Conservation (phyloP, 2,888 invertebrate genomes). For the Andricus curvator region DNA sequence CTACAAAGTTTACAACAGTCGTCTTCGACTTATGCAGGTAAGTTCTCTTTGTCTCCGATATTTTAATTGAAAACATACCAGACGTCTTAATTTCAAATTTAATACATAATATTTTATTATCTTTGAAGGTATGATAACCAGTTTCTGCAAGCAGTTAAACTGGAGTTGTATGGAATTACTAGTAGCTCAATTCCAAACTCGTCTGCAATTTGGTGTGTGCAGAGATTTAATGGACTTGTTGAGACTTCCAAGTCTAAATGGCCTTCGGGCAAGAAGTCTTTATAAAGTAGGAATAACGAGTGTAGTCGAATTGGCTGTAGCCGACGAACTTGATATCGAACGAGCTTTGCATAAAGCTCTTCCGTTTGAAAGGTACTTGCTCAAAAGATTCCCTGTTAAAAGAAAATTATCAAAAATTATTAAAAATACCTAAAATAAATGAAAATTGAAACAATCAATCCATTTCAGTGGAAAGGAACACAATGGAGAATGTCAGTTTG, state of each 20-base stretch:
- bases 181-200: conserved; percentile 94
- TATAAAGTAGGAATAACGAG: conserved; percentile 90
- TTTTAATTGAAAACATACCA: conserved; percentile 1
- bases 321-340: conserved; percentile 85
- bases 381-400: neutral
- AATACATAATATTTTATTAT: conserved; percentile 42
- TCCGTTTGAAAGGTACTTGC: conserved; percentile 87
- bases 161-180: conserved; percentile 95
- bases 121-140: conserved; percentile 92
- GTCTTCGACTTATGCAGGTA: conserved; percentile 96
- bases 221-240: conserved; percentile 95
- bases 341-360: conserved; percentile 87
- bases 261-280: conserved; percentile 90
- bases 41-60: conserved; percentile 38
- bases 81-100: too few relatives aligned
- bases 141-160: conserved; percentile 95
- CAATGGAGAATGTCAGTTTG: conserved; percentile 83
- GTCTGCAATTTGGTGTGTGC: conserved; percentile 96
- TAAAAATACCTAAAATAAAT: neutral
- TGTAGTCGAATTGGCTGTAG: conserved; percentile 88
- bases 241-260: conserved; percentile 90
- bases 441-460: neutral
- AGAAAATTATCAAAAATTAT: neutral
- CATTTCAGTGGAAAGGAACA: conserved; percentile 83
- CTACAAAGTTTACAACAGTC: conserved; percentile 96